phyloP scores from a whole-genome alignment of 2,888 invertebrate species.

The Eupithecia dodoneata region DNA sequence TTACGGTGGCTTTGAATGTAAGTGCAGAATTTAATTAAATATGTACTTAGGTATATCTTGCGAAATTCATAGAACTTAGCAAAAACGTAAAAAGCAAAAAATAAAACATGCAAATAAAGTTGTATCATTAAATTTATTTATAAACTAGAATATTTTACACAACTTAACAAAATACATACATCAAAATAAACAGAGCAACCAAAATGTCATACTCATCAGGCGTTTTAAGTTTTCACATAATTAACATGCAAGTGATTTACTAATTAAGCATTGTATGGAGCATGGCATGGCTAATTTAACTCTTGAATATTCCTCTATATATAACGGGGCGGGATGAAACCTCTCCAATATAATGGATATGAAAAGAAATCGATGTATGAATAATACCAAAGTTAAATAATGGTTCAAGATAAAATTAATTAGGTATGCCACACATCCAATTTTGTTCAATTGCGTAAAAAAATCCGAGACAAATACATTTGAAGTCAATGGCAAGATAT shows the following conservation, averaged over 20 bases:
- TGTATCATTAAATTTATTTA: slow-evolving; percentile 78
- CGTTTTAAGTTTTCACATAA: slow-evolving; percentile 48
- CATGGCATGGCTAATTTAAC: not conserved
- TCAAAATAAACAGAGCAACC: slow-evolving; percentile 82
- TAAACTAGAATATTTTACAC: slow-evolving; percentile 83
- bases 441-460: slow-evolving; percentile 24
- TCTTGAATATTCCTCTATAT: not conserved
- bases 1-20: not conserved
- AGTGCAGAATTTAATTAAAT: not conserved
- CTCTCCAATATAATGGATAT: not conserved
- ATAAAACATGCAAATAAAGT: slow-evolving; percentile 76
- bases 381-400: not conserved
- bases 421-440: slow-evolving; percentile 3
- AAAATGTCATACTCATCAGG: slow-evolving; percentile 67
- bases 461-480: not conserved
- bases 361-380: not conserved
- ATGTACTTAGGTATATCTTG: not conserved
- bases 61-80: slow-evolving; percentile 30
- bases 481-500: slow-evolving; percentile 42
- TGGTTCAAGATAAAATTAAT: not conserved
- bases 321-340: not conserved
- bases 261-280: not conserved
- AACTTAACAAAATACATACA: slow-evolving; percentile 84
- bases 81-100: slow-evolving; percentile 63
- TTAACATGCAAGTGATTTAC: slow-evolving; percentile 25